These are phyloP conservation scores for Poeciliopsis infans DNA, from an alignment of 2,797 vertebrate genomes.

Conservation along the genomic window DNA sequence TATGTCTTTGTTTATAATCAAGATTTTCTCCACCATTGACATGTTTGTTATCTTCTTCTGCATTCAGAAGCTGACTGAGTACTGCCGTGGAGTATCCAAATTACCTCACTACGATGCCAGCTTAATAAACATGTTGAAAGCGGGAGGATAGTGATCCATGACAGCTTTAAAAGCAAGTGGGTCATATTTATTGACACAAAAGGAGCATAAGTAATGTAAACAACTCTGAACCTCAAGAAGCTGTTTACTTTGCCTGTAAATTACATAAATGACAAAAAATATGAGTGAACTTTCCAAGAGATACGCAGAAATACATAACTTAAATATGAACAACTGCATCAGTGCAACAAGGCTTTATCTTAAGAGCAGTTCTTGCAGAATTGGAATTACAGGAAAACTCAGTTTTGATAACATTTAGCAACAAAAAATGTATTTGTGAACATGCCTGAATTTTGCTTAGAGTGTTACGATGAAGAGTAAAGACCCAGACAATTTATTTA, in stretches of 20 bases:
- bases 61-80: background rate
- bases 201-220: background rate
- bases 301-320: background rate
- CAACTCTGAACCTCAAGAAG: conserved; percentile 1
- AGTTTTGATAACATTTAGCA: background rate
- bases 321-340: background rate
- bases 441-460: background rate
- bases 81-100: background rate
- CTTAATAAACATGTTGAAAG: background rate
- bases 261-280: background rate
- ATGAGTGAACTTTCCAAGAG: background rate
- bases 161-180: background rate
- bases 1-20: background rate
- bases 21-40: background rate
- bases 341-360: background rate
- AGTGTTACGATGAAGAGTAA: background rate
- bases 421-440: background rate
- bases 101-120: background rate
- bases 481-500: background rate
- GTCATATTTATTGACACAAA: background rate
- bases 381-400: background rate
- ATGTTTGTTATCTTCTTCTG: background rate
- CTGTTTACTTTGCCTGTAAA: background rate
- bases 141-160: background rate
- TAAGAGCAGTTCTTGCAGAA: background rate